Percentiles rank a stretch among this genome's conserved stretches.
Conservation (phyloP, 2,113 vertebrate genomes). For the Leucopsar rothschildi region DNA sequence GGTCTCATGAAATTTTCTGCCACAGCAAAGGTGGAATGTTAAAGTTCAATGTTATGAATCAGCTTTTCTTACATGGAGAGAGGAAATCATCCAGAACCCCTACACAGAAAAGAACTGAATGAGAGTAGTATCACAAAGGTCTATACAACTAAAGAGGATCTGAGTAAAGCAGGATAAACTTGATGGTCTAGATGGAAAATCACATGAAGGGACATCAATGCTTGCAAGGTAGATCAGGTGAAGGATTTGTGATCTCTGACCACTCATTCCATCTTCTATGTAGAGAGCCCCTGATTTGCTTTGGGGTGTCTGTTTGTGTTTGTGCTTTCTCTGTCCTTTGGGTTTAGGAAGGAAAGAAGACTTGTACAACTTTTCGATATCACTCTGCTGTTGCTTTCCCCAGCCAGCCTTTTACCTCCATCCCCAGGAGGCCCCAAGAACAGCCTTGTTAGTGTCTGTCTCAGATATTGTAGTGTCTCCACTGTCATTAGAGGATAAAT, state of each 20-base stretch:
- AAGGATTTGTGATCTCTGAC: background rate
- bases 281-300: background rate
- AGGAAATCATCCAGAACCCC: background rate
- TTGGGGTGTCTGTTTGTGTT: background rate
- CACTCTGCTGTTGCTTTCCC: background rate
- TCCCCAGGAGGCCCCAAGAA: background rate
- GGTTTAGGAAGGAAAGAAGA: background rate
- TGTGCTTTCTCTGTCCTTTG: background rate
- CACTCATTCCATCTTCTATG: background rate
- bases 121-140: background rate
- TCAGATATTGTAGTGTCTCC: rapidly evolving
- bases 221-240: background rate
- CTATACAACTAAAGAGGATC: background rate
- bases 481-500: background rate
- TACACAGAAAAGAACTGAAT: background rate
- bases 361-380: background rate
- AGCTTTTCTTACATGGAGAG: background rate
- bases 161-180: background rate
- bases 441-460: background rate
- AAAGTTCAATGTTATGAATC: background rate
- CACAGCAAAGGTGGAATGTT: background rate
- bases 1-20: background rate
- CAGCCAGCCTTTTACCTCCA: background rate
- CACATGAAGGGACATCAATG: background rate
- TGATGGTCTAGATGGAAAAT: background rate